Evolutionary conservation across 1,140 invertebrate species (phyloP), one percentile per base, ranked within the genome.

Genomic region (Babylonia areolata): DNA sequence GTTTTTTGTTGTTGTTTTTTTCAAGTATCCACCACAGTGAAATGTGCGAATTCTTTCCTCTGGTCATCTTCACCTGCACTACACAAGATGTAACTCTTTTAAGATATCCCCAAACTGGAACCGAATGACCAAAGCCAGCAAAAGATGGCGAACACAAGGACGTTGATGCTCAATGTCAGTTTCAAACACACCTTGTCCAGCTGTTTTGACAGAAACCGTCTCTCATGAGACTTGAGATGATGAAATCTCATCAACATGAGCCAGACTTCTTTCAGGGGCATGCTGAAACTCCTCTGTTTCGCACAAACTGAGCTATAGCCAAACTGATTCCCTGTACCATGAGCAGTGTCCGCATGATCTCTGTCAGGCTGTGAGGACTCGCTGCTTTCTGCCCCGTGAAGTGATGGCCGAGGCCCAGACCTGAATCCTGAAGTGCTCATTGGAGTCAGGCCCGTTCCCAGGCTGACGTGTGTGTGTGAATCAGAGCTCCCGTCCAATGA

Each of bases 121-220:
- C n/a, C n/a, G n/a, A n/a, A n/a, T n/a, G n/a, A n/a, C 46, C 46
- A 51, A 51, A 51, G 9, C 9, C 46, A 51, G 46, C 46, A 9
- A 51, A 51, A 51, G 2, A 3, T 2, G 46, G 17, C 46, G 17
- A 9, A 51, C 9, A 17, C 17, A 17, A 51, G 9, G 42, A 17
- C 11, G 35, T 33, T 54, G 46, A 54, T 54, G 28, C 15, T 31
- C 15, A 82, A 20, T 64, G 20, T 6, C 20, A 82, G 46, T 12
- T 33, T 46, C 20, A 82, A 15, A 82, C 33, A 82, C 15, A 82
- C 35, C 51, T 3, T 31, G 11, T 46, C 80, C 85, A 20, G 77
- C 51, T 23, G 77, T 31, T 3, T 77, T 5, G 31, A 80, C 77
- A 64, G 20, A 12, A 28, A 5, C 20, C 58, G 58, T 23, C 58